phyloP scores from a whole-genome alignment of 1,140 invertebrate genomes.

The Euglossa dilemma region DNA sequence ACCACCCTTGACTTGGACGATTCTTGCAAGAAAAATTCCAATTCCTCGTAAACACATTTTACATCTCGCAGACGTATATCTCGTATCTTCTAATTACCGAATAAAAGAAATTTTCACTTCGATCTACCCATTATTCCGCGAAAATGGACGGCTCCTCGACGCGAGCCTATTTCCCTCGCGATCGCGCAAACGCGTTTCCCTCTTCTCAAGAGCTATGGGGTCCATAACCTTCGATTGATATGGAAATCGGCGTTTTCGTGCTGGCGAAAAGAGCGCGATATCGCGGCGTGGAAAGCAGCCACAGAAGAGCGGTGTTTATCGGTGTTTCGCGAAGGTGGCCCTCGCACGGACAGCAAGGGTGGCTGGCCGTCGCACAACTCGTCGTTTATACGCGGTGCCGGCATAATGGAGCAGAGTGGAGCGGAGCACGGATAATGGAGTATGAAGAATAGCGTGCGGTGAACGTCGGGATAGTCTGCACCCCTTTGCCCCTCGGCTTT shows the following conservation, averaged over 20 bases:
- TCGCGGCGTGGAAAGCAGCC: slow-evolving; percentile 24
- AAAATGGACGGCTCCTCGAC: too few relatives aligned
- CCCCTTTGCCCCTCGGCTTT: slow-evolving; percentile 31
- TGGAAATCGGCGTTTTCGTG: too few relatives aligned
- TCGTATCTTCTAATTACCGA: too few relatives aligned
- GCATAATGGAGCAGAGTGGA: slow-evolving; percentile 80
- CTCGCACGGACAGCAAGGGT: slow-evolving; percentile 65
- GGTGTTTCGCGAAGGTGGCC: slow-evolving; percentile 57
- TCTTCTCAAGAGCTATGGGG: too few relatives aligned
- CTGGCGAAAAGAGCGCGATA: background rate
- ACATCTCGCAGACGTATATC: too few relatives aligned
- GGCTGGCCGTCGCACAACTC: slow-evolving; percentile 61
- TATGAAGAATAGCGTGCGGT: slow-evolving; percentile 79
- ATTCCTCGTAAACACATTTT: too few relatives aligned
- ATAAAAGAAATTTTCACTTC: too few relatives aligned
- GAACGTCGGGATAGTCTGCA: slow-evolving; percentile 68
- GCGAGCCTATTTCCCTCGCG: too few relatives aligned
- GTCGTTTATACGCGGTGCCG: slow-evolving; percentile 79
- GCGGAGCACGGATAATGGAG: slow-evolving; percentile 81
- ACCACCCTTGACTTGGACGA: too few relatives aligned
- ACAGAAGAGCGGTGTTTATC: slow-evolving; percentile 61
- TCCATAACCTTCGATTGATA: too few relatives aligned
- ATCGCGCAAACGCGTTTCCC: too few relatives aligned
- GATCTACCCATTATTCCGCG: too few relatives aligned
- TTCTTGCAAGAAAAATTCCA: background rate